These are phyloP conservation scores for Himalopsyche japonica DNA, from an alignment of 2,888 invertebrate genomes.

Conservation along the genomic window DNA sequence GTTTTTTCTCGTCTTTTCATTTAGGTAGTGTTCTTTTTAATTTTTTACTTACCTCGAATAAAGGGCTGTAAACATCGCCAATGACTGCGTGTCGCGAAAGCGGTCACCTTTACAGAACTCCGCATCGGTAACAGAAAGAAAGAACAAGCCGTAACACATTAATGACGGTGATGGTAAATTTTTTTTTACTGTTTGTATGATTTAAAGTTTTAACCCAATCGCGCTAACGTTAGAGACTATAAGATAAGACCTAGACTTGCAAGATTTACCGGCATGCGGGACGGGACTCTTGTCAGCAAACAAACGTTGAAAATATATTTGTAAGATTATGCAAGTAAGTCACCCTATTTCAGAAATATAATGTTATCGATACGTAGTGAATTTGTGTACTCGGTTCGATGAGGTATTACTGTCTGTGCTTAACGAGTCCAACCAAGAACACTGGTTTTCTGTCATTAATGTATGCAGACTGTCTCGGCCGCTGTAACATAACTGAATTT, in stretches of 20 bases:
- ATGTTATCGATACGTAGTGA: conserved; percentile 24
- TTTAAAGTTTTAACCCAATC: not conserved
- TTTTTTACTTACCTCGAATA: not conserved
- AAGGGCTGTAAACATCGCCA: too few species aligned
- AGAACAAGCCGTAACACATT: too few species aligned
- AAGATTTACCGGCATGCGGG: conserved; percentile 13
- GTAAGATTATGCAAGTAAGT: conserved; percentile 28
- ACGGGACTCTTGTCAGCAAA: conserved; percentile 14
- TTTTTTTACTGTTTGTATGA: too few species aligned
- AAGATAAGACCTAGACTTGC: not conserved
- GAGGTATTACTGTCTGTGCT: not conserved
- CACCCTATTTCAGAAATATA: conserved; percentile 23
- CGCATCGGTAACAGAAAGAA: too few species aligned
- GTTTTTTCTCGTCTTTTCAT: conserved; percentile 14
- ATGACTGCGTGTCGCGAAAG: too few species aligned
- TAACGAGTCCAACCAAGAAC: too few species aligned
- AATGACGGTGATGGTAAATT: too few species aligned
- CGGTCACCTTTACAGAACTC: too few species aligned
- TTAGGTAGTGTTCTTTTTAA: conserved; percentile 27
- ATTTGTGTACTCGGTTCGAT: conserved; percentile 19
- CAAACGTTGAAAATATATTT: conserved; percentile 20
- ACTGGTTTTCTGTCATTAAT: not conserved
- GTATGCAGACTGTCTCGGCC: not conserved
- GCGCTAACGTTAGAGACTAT: not conserved
- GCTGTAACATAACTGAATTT: not conserved